Percentiles rank a stretch among this genome's conserved stretches.
Evolutionary conservation across 2,113 vertebrate species (phyloP).

Genomic region (Halichoeres trimaculatus): DNA sequence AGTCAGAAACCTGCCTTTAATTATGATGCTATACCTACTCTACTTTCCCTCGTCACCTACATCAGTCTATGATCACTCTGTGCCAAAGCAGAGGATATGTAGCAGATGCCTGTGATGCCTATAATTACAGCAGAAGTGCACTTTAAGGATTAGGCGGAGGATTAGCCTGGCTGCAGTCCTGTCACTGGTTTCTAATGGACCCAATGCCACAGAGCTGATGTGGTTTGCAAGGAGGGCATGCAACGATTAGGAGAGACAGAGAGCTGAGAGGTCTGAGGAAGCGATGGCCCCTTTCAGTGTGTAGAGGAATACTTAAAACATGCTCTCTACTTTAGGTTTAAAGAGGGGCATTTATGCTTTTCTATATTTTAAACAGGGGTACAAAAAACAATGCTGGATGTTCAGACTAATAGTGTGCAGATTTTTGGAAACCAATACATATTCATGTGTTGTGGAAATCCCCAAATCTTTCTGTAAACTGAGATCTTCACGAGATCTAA

Average conservation of each 20-base stretch:
- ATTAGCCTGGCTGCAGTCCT: slow-evolving; percentile 66
- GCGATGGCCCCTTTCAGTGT: not conserved
- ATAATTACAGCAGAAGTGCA: slow-evolving; percentile 56
- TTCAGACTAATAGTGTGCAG: too few species aligned
- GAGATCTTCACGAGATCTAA: too few species aligned
- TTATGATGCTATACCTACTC: not conserved
- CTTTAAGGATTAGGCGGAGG: slow-evolving; percentile 69
- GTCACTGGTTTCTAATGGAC: slow-evolving; percentile 51
- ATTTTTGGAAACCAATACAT: too few species aligned
- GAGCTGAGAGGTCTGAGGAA: slow-evolving; percentile 2
- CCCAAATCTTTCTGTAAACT: too few species aligned
- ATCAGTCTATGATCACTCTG: slow-evolving; percentile 24
- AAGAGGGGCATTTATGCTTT: too few species aligned
- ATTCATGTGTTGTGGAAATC: too few species aligned
- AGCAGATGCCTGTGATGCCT: slow-evolving; percentile 46
- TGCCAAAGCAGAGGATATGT: slow-evolving; percentile 5
- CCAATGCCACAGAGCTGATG: slow-evolving; percentile 56
- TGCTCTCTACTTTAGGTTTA: too few species aligned
- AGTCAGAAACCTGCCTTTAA: not conserved
- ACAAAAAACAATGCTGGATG: too few species aligned
- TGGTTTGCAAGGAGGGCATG: slow-evolving; percentile 30
- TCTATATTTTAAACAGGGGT: too few species aligned
- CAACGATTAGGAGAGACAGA: slow-evolving; percentile 35
- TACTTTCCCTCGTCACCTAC: not conserved
- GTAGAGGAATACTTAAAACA: not conserved